Base-by-base conservation (phyloP, 1,140 invertebrate genomes). In the Paralvinella palmiformis region DNA sequence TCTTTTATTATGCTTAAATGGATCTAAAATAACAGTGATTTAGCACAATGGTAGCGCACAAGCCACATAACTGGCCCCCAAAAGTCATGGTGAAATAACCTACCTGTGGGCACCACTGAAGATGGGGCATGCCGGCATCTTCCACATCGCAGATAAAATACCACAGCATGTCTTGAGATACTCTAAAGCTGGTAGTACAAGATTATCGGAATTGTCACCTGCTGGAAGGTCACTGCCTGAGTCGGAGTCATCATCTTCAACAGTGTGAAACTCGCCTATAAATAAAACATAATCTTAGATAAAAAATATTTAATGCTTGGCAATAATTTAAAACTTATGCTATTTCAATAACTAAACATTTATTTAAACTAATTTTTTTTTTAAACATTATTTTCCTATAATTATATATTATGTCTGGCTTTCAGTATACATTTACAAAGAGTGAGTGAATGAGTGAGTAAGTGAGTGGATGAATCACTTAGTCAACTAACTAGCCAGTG, bases 51-150 rank as follows among this genome's bases (percentile, higher is more conserved):
- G 37, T 10, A 10, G 37, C 10, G 10, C 10, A 41, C 10, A 41
- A 41, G 37, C n/a, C n/a, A n/a, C n/a, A 10, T n/a, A 41, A 41
- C n/a, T n/a, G n/a, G n/a, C 37, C n/a, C 10, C 10, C n/a, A 41
- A 17, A 24, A 59, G 41, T 13, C 7, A 59, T 52, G 7, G 7
- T 10, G 15, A 13, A 20, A 48, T 44, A n/a, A 68, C 70, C 63
- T 67, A 85, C 84, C 83, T 82, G 71, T 93, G 89, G 0, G 91
- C 89, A 13, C 92, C 88, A 76, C 93, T 91, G 73, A 96, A 95
- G 53, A 91, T 89, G 0, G 92, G 93, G 78, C 91, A 94, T 67
- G 91, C 91, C 20, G 92, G 92, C 92, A 96, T 95, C 72, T 88
- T 88, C 78, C 91, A 93, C 91, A 96, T 95, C 69, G 91, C 90